Evolutionary conservation across 1,140 invertebrate species (phyloP).

Genomic region (Olivierus martensii): DNA sequence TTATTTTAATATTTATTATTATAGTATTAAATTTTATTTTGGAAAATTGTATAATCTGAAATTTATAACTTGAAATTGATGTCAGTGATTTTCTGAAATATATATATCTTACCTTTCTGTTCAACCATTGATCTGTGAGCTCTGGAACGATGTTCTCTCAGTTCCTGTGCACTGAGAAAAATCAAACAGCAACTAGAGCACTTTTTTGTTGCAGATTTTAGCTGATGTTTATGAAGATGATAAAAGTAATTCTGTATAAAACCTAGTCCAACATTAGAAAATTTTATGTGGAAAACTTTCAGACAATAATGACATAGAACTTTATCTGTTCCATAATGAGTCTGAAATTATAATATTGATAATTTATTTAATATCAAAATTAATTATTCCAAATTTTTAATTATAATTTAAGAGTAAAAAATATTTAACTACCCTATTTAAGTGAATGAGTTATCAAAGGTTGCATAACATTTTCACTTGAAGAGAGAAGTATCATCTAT

Average conservation of each 20-base stretch:
- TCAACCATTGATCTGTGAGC: conserved; percentile 1
- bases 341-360: not conserved
- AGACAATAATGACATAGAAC: conserved; percentile 1
- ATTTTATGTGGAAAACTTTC: not conserved
- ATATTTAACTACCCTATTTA: too few relatives aligned
- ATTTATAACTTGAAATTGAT: too few relatives aligned
- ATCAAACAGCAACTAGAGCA: conserved; percentile 10
- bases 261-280: not conserved
- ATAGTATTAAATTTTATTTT: too few relatives aligned
- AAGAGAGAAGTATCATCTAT: too few relatives aligned
- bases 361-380: not conserved
- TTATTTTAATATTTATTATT: too few relatives aligned
- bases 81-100: too few relatives aligned
- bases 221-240: conserved; percentile 13
- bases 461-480: too few relatives aligned
- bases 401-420: too few relatives aligned
- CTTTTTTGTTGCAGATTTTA: conserved; percentile 8
- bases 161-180: conserved; percentile 3
- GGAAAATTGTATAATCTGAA: too few relatives aligned
- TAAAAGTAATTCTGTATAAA: conserved; percentile 1
- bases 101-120: conserved; percentile 6
- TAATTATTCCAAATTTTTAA: too few relatives aligned
- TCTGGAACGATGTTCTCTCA: not conserved
- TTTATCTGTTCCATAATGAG: not conserved
- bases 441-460: too few relatives aligned